These are phyloP conservation scores for Lasioglossum lativentre DNA, from an alignment of 2,888 invertebrate genomes.

Conservation along the genomic window DNA sequence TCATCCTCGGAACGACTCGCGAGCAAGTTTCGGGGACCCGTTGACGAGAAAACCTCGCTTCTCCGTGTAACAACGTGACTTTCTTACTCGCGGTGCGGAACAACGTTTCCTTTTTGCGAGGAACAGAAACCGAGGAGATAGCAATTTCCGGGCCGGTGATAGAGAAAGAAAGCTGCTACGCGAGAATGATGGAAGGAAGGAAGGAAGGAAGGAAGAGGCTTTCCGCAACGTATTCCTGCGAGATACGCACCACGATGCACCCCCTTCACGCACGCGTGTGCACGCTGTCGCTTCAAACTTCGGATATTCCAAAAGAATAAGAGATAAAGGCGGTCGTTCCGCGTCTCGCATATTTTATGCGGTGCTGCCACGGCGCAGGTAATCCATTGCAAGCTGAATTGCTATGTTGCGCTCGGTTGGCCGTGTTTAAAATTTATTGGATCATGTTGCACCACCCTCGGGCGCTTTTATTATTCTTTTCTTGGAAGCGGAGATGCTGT, in stretches of 20 bases:
- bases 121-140: slow-evolving; percentile 24
- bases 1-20: not conserved
- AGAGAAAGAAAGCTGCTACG: not conserved
- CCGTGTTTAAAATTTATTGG: slow-evolving; percentile 2
- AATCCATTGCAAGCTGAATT: not conserved
- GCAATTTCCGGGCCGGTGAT: slow-evolving; percentile 35
- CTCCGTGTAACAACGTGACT: not conserved
- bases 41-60: not conserved
- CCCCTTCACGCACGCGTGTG: not conserved
- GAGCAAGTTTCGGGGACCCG: not conserved
- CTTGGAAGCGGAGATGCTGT: not conserved
- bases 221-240: no score
- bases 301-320: slow-evolving; percentile 5
- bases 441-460: not conserved
- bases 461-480: not conserved
- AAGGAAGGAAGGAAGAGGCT: not conserved
- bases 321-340: slow-evolving; percentile 2
- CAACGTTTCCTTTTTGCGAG: slow-evolving; percentile 34
- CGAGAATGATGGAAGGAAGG: not conserved
- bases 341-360: slow-evolving; percentile 1
- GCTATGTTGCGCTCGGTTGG: not conserved
- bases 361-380: not conserved
- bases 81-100: slow-evolving; percentile 30
- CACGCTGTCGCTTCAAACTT: not conserved
- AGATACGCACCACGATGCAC: not conserved